These are phyloP conservation scores for Coremacera marginata DNA, from an alignment of 2,888 invertebrate species.

Conservation along the genomic window DNA sequence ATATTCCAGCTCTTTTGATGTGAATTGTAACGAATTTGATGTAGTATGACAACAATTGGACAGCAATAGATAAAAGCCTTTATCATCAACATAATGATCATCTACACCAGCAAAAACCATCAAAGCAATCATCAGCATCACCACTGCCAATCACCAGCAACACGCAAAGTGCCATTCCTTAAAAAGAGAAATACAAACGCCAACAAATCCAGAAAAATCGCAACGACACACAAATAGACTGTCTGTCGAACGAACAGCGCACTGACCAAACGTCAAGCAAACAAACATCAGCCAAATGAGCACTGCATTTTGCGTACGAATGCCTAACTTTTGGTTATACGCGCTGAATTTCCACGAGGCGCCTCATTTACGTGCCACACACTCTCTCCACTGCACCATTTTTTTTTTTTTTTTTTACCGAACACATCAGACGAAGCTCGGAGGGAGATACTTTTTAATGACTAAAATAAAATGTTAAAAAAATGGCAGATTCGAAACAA, in stretches of 20 bases:
- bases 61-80: conserved; percentile 37
- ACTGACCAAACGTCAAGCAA: background rate
- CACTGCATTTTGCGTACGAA: conserved; percentile 37
- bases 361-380: conserved; percentile 60
- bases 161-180: conserved; percentile 32
- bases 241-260: background rate
- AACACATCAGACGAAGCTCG: background rate
- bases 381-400: background rate
- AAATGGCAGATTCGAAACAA: conserved; percentile 36
- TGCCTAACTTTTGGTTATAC: conserved; percentile 52
- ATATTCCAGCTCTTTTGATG: background rate
- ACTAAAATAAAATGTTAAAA: conserved; percentile 55
- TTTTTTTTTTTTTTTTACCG: too few species aligned
- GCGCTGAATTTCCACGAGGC: conserved; percentile 42
- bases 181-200: conserved; percentile 35
- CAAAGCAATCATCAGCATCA: conserved; percentile 35
- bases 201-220: conserved; percentile 29
- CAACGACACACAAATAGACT: conserved; percentile 8
- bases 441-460: conserved; percentile 56
- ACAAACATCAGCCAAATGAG: conserved; percentile 3
- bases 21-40: conserved; percentile 3
- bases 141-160: conserved; percentile 25
- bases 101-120: conserved; percentile 17
- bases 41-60: conserved; percentile 31
- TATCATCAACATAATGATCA: conserved; percentile 28